Percentiles rank a stretch among this genome's conserved stretches.
Evolutionary conservation across 2,888 invertebrate genomes (phyloP).

Genomic region (Charanyca ferruginea): DNA sequence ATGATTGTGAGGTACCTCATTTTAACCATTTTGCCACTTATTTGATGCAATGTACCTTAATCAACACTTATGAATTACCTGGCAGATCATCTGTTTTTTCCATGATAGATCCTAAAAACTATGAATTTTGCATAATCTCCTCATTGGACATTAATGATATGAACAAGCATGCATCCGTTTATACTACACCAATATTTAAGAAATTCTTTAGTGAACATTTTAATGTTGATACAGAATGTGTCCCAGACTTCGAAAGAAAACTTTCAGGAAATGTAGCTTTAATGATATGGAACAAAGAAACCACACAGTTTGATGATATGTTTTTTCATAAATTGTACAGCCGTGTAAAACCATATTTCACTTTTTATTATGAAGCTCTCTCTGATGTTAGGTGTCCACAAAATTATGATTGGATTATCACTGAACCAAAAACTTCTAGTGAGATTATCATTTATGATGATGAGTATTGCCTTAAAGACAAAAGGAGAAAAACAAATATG

Average conservation of each 20-base stretch:
- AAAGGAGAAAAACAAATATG: conserved; percentile 72
- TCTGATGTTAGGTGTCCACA: conserved; percentile 51
- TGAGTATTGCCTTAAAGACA: conserved; percentile 26
- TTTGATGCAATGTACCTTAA: conserved; percentile 69
- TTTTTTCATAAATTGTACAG: conserved; percentile 76
- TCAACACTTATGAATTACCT: conserved; percentile 53
- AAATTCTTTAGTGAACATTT: conserved; percentile 74
- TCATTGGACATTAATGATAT: conserved; percentile 45
- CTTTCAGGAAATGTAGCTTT: conserved; percentile 72
- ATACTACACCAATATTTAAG: conserved; percentile 71
- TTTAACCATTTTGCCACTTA: conserved; percentile 69
- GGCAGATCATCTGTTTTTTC: conserved; percentile 63
- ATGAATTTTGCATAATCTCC: conserved; percentile 74
- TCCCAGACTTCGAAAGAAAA: conserved; percentile 54
- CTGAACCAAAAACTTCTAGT: conserved; percentile 52
- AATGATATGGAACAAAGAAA: conserved; percentile 78
- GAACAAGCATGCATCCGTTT: conserved; percentile 55
- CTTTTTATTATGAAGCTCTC: conserved; percentile 63
- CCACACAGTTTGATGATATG: conserved; percentile 72
- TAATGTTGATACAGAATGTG: conserved; percentile 60
- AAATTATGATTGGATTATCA: conserved; percentile 73
- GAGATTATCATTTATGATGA: conserved; percentile 22
- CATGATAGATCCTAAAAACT: conserved; percentile 62
- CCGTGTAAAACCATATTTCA: conserved; percentile 73
- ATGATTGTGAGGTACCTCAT: conserved; percentile 33